A percentile compares a stretch with the other conserved stretches of the same genome.
phyloP scores from a whole-genome alignment of 1,140 invertebrate genomes.

The Batillaria attramentaria region DNA sequence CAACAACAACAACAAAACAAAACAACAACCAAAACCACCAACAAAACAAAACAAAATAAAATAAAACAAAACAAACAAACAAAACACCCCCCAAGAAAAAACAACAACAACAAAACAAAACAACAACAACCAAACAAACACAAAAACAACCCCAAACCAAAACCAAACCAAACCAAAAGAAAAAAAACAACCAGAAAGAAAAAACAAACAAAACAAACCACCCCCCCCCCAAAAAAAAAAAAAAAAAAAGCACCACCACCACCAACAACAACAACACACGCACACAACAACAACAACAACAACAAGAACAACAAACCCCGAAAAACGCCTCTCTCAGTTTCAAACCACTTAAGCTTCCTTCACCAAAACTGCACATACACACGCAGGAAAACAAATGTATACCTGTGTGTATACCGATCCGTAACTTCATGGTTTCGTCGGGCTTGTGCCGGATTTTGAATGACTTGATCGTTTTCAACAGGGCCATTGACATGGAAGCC shows the following conservation, averaged over 20 bases:
- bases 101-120: background rate
- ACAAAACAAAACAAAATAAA: background rate
- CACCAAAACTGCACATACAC: too few species aligned
- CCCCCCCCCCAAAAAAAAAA: too few species aligned
- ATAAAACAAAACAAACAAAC: background rate
- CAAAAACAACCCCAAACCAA: too few species aligned
- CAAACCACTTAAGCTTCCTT: too few species aligned
- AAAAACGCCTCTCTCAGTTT: too few species aligned
- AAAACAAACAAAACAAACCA: too few species aligned
- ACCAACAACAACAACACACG: background rate
- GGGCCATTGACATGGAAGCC: slow-evolving; percentile 86
- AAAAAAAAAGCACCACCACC: too few species aligned
- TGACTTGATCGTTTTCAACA: slow-evolving; percentile 85
- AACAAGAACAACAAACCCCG: background rate
- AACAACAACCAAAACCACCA: background rate
- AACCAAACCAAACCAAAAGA: too few species aligned
- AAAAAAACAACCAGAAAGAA: too few species aligned
- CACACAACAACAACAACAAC: background rate
- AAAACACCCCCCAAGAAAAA: background rate
- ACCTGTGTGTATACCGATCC: slow-evolving; percentile 97
- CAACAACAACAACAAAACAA: background rate
- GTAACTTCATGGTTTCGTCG: slow-evolving; percentile 85
- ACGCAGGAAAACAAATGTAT: too few species aligned
- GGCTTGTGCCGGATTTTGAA: slow-evolving; percentile 89
- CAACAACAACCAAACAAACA: too few species aligned